Evolutionary conservation across 2,888 invertebrate genomes (phyloP).

Genomic region (Athetis lepigone): DNA sequence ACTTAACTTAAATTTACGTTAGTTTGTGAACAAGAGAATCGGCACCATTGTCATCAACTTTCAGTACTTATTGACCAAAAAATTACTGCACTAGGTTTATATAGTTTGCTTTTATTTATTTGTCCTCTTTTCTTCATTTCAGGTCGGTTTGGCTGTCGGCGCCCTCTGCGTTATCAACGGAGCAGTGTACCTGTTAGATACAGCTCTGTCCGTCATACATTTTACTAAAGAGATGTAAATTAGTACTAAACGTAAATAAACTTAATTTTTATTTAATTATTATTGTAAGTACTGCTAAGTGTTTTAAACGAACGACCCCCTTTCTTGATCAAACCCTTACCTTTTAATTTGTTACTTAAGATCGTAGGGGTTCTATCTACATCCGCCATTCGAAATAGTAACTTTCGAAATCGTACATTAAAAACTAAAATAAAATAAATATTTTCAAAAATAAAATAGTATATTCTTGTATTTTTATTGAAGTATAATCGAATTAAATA

Average conservation of each 20-base stretch:
- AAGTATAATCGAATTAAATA: background rate
- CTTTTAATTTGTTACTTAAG: constrained; percentile 3
- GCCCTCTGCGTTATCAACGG: constrained; percentile 95
- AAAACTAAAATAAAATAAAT: background rate
- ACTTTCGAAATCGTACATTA: constrained; percentile 3
- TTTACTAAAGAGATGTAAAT: constrained; percentile 92
- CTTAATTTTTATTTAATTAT: constrained; percentile 61
- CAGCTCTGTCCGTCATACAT: constrained; percentile 94
- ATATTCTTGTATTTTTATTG: background rate
- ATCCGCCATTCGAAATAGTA: background rate
- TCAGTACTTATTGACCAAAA: no score
- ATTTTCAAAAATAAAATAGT: background rate
- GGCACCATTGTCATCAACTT: no score
- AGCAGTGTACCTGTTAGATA: constrained; percentile 95
- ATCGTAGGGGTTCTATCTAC: constrained; percentile 11
- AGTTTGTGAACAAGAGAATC: no score
- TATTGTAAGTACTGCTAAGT: constrained; percentile 54
- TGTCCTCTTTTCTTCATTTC: constrained; percentile 31
- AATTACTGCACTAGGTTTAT: no score
- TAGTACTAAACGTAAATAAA: constrained; percentile 55
- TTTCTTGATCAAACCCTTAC: constrained; percentile 3
- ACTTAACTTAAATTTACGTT: no score
- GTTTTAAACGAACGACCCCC: constrained; percentile 36
- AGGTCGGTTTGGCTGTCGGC: constrained; percentile 95
- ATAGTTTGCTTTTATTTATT: background rate